Evolutionary conservation across 2,888 invertebrate species (phyloP), one percentile per base, ranked within the genome.

Genomic region (Agrochola circellaris): DNA sequence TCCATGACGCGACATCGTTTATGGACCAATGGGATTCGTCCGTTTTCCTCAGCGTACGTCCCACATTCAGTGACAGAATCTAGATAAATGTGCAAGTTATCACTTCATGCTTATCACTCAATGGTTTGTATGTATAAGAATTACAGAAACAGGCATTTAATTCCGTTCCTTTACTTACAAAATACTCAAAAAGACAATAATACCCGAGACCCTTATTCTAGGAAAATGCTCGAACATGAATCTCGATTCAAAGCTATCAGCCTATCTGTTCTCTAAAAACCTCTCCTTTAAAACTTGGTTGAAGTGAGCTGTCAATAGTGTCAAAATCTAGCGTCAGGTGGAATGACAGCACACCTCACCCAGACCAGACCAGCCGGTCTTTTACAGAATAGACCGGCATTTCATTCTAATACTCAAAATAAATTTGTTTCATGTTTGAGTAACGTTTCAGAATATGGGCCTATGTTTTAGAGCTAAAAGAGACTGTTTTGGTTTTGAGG

Each of bases 71-170:
- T 30, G 30, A 30, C 51, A 30, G 48, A 30, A 51, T 30, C 23
- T 67, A 51, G 30, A 67, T n/a, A 23, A 54, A 6, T 54, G 9
- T 68, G n/a, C 61, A 51, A 45, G 9, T 61, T 54, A 51, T 62
- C 65, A 15, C 6, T 73, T 42, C 17, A 73, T 58, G 66, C 30
- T 71, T 67, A 67, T 60, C 38, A 64, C 48, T 13, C 6, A 79
- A 42, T 13, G 67, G 64, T 65, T 70, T 73, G 26, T 84, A 75
- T 1, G 67, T 80, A 4, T 80, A 81, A 77, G 78, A 66, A 73
- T 82, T 82, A 73, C 73, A 60, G 76, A 78, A 79, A 73, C 71
- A 81, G 77, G 89, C 89, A 89, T 89, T 88, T 89, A 88, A 66
- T 65, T 87, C 61, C 81, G 81, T 88, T 87, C 77, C 87, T 85